Base-by-base conservation (phyloP, 2,888 invertebrate genomes). In the Agelastica alni region DNA sequence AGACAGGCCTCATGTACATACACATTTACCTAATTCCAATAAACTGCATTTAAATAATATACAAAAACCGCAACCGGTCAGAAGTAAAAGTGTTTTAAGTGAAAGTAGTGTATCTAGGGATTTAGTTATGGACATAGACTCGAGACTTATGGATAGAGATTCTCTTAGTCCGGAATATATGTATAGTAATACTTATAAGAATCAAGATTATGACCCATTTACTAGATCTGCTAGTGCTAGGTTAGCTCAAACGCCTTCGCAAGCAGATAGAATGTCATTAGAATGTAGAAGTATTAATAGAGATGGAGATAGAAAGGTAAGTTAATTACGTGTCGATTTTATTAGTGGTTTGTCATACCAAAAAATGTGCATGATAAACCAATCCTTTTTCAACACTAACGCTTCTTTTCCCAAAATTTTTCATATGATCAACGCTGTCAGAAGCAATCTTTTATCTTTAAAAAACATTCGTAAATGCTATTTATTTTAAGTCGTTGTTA, bases 221-320 rank as follows among this genome's bases (percentile, higher is more conserved):
- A 84, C 87, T 68, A 83, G 92, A 73, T 92, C 92, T 45, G 90
- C 91, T 7, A 91, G 91, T 75, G 92, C 92, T 20, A 81, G 92
- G 55, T 76, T 92, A 62, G 87, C 91, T 42, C 76, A 83, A 72
- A 73, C 82, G 79, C 63, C 79, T 57, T 61, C 56, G 2, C 62
- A 65, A 42, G 62, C 65, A 28, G 64, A 69, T 18, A 61, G 62
- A 37, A 44, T 44, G 4, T 60, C 58, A 63, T 72, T 47, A 62
- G 76, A 66, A 66, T 77, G 66, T 66, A 75, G 62, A 69, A 75
- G 55, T 60, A 59, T 63, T 26, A 66, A 63, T 43, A 66, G 83
- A 61, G 89, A 90, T 61, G 89, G 90, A 13, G 89, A 89, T 72
- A 84, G 88, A 71, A 91, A 90, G 79, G 87, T 86, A 78, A 51